Evolutionary conservation across 2,113 vertebrate species (phyloP).

Genomic region (Neodontobutis hainanensis): DNA sequence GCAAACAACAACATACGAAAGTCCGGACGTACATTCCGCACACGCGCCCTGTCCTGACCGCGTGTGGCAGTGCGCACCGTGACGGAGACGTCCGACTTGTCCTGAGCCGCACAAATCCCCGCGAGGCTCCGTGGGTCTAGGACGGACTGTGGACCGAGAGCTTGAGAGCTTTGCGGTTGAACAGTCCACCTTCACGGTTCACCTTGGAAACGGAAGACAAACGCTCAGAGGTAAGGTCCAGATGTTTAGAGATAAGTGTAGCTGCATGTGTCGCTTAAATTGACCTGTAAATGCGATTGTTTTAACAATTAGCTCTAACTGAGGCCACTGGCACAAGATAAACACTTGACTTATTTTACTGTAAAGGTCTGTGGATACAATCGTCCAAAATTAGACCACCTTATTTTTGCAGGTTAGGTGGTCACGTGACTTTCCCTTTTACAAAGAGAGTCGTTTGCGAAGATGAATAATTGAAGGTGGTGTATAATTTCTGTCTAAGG

Average conservation of each 20-base stretch:
- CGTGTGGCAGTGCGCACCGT: slow-evolving; percentile 23
- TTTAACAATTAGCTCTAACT: not conserved
- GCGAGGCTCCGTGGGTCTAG: not conserved
- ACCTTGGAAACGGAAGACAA: slow-evolving; percentile 54
- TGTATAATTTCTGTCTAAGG: slow-evolving; percentile 50
- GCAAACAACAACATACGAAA: slow-evolving; percentile 26
- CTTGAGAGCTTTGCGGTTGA: slow-evolving; percentile 8
- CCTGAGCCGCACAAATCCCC: slow-evolving; percentile 21
- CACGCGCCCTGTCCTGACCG: slow-evolving; percentile 46
- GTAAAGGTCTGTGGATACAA: not conserved
- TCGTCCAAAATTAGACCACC: not conserved
- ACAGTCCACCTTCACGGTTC: slow-evolving; percentile 59
- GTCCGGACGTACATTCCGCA: slow-evolving; percentile 27
- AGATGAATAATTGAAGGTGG: slow-evolving; percentile 62
- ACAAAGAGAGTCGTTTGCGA: slow-evolving; percentile 31
- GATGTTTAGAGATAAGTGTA: not conserved
- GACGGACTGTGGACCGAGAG: not conserved
- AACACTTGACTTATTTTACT: not conserved
- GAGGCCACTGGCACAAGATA: not conserved
- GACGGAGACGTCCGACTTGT: slow-evolving; percentile 35
- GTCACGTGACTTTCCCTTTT: slow-evolving; percentile 22
- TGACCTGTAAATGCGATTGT: not conserved
- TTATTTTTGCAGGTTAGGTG: not conserved
- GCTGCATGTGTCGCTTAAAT: not conserved
- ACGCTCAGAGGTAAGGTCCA: slow-evolving; percentile 54